Evolutionary conservation across 30 jellyfish, hydroid and myxozoan genomes (phyloP), one percentile per base, ranked within the genome.

Genomic region (Rhopilema esculentum): DNA sequence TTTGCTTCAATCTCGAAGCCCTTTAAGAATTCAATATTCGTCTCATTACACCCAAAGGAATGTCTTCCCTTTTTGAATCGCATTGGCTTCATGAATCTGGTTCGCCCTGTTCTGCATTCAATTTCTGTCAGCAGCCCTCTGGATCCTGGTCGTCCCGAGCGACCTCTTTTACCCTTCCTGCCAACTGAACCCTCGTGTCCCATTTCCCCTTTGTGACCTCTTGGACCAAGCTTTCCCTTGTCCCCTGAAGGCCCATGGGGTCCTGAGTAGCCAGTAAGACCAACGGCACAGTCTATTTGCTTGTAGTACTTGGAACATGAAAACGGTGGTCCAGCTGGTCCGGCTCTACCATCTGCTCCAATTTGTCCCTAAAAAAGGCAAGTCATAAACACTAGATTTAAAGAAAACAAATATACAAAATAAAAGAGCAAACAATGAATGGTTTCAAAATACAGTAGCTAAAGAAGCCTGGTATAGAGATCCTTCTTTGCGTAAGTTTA

Each of bases 71-170:
- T 83, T 48, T 79, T 83, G 77, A 74, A 91, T 83, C 87, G 52
- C 28, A 74, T 53, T n/a, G 97, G 94, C 61, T 89, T 83, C 20
- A 69, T 79, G 63, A n/a, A 91, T 53, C 91, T 22, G 15, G 97
- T 71, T 27, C 29, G 50, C 33, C 73, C 64, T 40, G 91, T 70
- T 50, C 81, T 61, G 86, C 97, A 91, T 52, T 82, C 71, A 20
- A 91, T 91, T 23, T 53, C 75, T 0, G 97, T 91, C 70, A 91
- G 61, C 75, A 85, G 25, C 24, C 98, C 98, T 28, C 88, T 72
- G 15, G 90, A 76, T 9, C 98, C 98, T 1, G 96, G 82, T 28
- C 96, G 69, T 20, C 98, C 98, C n/a, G 96, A 88, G 33, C 93
- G 86, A n/a, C 99, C 99, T 66, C 92, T 86, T 33, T 75, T 91